Evolutionary conservation across 2,888 invertebrate species (phyloP).

Genomic region (Eucriotettix oculatus): DNA sequence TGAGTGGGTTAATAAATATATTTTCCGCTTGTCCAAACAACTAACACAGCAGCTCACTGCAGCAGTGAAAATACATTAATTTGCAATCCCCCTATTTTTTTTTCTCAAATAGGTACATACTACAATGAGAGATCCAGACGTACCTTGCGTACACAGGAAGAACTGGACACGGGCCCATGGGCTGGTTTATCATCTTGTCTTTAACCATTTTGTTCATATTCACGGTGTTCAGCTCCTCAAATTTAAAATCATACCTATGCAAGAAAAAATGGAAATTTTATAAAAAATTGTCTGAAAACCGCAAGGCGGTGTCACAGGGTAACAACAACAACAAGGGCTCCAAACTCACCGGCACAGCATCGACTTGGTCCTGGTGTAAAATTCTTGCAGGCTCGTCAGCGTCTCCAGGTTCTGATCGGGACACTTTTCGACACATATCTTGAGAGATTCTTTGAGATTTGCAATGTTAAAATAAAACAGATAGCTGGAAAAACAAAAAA

Average conservation of each 20-base stretch:
- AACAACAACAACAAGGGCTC: not conserved
- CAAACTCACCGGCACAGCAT: constrained; percentile 48
- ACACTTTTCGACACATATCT: constrained; percentile 81
- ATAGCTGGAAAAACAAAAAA: constrained; percentile 29
- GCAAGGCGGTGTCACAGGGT: too few relatives aligned
- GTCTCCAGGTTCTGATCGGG: constrained; percentile 48
- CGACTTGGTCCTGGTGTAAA: constrained; percentile 54
- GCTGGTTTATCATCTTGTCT: constrained; percentile 18
- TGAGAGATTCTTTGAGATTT: constrained; percentile 57
- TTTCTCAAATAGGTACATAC: too few relatives aligned
- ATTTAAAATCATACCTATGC: constrained; percentile 14
- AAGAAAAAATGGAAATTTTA: constrained; percentile 3
- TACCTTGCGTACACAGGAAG: constrained; percentile 62
- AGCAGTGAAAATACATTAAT: too few relatives aligned
- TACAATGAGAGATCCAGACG: not conserved
- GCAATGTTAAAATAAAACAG: constrained; percentile 71
- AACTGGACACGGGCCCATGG: constrained; percentile 59
- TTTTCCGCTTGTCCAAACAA: too few relatives aligned
- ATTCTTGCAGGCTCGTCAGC: constrained; percentile 50
- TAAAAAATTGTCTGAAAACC: too few relatives aligned
- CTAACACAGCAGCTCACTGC: too few relatives aligned
- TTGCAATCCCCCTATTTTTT: too few relatives aligned
- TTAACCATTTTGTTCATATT: constrained; percentile 1
- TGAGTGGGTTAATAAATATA: too few relatives aligned
- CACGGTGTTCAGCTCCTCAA: not conserved